Evolutionary conservation across 2,888 invertebrate species (phyloP), one percentile per base, ranked within the genome.

Genomic region (Pegoplata infirma): DNA sequence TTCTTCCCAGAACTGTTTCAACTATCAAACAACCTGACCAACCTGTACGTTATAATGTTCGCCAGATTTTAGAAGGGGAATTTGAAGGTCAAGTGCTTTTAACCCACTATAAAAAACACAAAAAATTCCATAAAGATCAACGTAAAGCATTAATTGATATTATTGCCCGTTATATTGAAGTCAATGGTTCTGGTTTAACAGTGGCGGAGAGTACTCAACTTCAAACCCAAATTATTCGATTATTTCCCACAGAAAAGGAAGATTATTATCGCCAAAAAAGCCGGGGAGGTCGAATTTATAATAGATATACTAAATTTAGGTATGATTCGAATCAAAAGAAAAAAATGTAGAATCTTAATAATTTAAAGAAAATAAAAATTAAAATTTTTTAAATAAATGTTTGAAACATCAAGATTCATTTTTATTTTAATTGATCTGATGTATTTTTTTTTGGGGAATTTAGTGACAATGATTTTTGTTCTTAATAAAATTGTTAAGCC

Each of bases 221-320:
- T 36, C 75, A 79, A 36, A 19, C 12, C 0, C 79, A 79, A 72
- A 79, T 79, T 46, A 61, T 79, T 6, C 63, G 75, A 3, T 19
- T 79, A 46, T 79, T 79, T 63, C 79, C 79, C 19, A 67, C 79
- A 8, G 79, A 79, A 67, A 61, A 67, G 5, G 61, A 47, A 0
- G 79, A 79, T 36, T 79, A 67, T 40, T 79, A 79, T 72, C 71
- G 79, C 23, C 75, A 75, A 8, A 71, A 75, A n/a, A 71, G 51
- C 53, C 51, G 79, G 4, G 79, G 79, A 0, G 66, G 79, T 7
- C 66, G n/a, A n/a, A n/a, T 79, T 17, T 79, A 79, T 16, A 79
- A 79, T 72, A 79, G 75, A 58, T 61, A 75, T 2, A 66, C 71
- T 10, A 79, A 79, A n/a, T n/a, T n/a, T n/a, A n/a, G n/a, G n/a